phyloP scores from a whole-genome alignment of 1,140 invertebrate species.

The Macrocentrus cingulum region DNA sequence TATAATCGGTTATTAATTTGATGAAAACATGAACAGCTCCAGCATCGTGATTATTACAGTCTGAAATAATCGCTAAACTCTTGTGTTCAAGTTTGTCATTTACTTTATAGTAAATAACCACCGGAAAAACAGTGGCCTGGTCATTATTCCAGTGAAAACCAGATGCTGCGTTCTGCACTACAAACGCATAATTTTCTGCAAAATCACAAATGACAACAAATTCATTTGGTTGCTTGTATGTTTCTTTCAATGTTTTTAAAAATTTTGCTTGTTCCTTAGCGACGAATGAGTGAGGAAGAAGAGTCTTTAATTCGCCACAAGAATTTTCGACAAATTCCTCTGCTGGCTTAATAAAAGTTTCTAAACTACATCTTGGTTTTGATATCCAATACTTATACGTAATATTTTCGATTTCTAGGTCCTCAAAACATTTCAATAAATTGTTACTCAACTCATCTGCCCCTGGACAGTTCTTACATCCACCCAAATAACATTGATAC shows the following conservation, averaged over 20 bases:
- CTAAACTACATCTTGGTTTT: constrained; percentile 18
- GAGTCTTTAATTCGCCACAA: background rate
- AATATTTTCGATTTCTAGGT: constrained; percentile 18
- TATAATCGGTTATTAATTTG: constrained; percentile 15
- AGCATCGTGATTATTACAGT: constrained; percentile 28
- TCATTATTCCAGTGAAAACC: constrained; percentile 38
- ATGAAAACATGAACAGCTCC: constrained; percentile 24
- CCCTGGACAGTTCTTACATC: constrained; percentile 16
- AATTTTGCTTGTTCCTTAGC: constrained; percentile 21
- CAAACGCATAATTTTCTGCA: constrained; percentile 42
- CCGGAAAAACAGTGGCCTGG: constrained; percentile 37
- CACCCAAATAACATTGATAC: constrained; percentile 8
- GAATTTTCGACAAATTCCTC: constrained; percentile 17
- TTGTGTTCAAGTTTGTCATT: constrained; percentile 11
- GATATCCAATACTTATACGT: constrained; percentile 18
- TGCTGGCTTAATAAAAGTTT: constrained; percentile 7
- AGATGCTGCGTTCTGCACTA: constrained; percentile 39
- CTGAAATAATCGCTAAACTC: constrained; percentile 24
- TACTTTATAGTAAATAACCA: constrained; percentile 30
- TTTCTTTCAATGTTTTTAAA: constrained; percentile 27
- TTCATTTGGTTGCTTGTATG: constrained; percentile 20
- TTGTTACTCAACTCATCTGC: constrained; percentile 1
- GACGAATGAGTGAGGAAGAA: constrained; percentile 23
- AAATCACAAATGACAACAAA: constrained; percentile 36
- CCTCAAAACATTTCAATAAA: constrained; percentile 1